Conservation (phyloP, 1,140 invertebrate genomes). For the Drosophila nasuta region DNA sequence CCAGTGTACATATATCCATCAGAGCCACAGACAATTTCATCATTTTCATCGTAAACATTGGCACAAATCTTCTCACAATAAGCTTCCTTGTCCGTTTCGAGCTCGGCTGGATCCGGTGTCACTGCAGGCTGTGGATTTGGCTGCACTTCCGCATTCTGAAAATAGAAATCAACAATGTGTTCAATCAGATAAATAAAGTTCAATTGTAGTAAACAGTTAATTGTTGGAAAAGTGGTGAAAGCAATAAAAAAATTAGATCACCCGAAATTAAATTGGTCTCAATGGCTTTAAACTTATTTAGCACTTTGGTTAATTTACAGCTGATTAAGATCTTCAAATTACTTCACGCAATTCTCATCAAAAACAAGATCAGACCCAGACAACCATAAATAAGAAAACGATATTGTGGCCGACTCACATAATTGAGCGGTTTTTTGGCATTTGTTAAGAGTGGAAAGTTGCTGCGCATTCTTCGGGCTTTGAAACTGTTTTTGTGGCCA, state of each 20-base stretch:
- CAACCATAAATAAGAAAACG: constrained; percentile 30
- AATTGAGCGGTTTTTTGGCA: constrained; percentile 14
- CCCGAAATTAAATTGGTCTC: constrained; percentile 4
- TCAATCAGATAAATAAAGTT: not conserved
- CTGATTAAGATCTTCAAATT: constrained; percentile 30
- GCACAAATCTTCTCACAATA: constrained; percentile 82
- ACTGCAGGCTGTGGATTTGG: constrained; percentile 8
- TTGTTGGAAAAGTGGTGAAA: constrained; percentile 29
- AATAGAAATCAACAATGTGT: not conserved
- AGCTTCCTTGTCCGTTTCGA: constrained; percentile 66
- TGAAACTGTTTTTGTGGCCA: constrained; percentile 4
- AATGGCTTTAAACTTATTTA: constrained; percentile 14
- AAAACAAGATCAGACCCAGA: not conserved
- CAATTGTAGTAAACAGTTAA: constrained; percentile 2
- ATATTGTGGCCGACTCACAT: constrained; percentile 7
- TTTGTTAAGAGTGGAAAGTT: constrained; percentile 40
- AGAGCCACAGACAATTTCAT: constrained; percentile 80
- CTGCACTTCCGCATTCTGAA: constrained; percentile 46
- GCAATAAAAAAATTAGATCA: constrained; percentile 17
- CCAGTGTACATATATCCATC: constrained; percentile 84
- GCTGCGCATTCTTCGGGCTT: constrained; percentile 10
- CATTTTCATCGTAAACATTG: constrained; percentile 80
- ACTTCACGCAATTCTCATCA: constrained; percentile 1
- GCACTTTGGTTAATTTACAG: constrained; percentile 12
- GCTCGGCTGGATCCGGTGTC: constrained; percentile 23